These are phyloP conservation scores for Dolomedes plantarius DNA, from an alignment of 2,888 invertebrate species.

Conservation along the genomic window DNA sequence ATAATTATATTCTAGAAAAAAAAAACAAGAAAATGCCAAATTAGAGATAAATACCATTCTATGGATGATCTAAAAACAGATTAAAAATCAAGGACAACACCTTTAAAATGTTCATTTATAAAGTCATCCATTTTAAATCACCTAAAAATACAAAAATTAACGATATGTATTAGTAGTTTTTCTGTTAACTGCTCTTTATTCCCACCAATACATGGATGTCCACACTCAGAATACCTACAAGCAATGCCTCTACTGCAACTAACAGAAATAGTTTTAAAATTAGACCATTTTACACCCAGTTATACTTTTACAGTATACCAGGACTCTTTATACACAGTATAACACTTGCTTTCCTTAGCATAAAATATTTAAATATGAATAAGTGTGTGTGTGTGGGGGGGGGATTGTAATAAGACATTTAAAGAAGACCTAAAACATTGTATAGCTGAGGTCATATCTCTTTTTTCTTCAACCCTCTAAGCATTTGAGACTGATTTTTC, in stretches of 20 bases:
- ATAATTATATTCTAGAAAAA: not conserved
- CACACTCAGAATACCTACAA: conserved; percentile 31
- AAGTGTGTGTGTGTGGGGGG: too few species aligned
- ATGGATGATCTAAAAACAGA: not conserved
- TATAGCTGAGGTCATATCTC: too few species aligned
- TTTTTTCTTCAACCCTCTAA: too few species aligned
- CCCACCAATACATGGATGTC: conserved; percentile 7
- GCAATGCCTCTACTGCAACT: conserved; percentile 36
- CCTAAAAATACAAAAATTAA: conserved; percentile 17
- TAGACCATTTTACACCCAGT: not conserved
- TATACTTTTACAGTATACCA: not conserved
- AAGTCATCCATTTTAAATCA: not conserved
- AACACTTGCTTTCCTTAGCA: not conserved
- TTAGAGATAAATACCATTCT: not conserved
- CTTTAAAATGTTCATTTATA: not conserved
- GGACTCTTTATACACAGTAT: not conserved
- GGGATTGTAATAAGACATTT: too few species aligned
- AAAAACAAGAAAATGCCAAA: not conserved
- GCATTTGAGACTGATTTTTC: too few species aligned
- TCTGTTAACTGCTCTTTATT: conserved; percentile 1
- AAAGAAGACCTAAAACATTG: too few species aligned
- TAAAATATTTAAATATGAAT: too few species aligned
- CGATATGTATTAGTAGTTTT: conserved; percentile 33
- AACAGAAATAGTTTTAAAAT: conserved; percentile 31
- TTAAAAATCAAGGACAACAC: not conserved